Evolutionary conservation across 2,888 invertebrate species (phyloP).

Genomic region (Orchesellides sinensis): DNA sequence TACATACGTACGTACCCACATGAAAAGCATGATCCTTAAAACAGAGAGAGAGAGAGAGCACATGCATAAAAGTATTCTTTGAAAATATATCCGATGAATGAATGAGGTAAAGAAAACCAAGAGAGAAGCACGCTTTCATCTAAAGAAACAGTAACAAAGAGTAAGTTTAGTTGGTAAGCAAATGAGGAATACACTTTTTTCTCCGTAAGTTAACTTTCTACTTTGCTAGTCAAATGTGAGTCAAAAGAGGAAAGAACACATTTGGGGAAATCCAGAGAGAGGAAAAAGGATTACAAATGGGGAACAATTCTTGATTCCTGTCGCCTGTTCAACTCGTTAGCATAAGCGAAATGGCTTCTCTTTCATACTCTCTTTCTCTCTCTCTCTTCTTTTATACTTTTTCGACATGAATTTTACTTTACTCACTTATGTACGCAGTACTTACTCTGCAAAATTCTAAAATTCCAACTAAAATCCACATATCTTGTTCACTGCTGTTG

Average conservation of each 20-base stretch:
- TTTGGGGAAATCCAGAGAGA: slow-evolving; percentile 68
- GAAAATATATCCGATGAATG: slow-evolving; percentile 22
- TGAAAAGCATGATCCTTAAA: neutral
- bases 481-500: slow-evolving; percentile 51
- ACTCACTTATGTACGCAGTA: neutral
- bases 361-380: neutral
- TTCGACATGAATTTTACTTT: slow-evolving; percentile 38
- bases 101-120: slow-evolving; percentile 9
- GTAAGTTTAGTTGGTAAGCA: slow-evolving; percentile 12
- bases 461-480: slow-evolving; percentile 43
- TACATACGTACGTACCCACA: neutral
- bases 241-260: slow-evolving; percentile 68
- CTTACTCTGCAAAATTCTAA: slow-evolving; percentile 36
- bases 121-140: slow-evolving; percentile 21
- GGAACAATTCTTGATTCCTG: slow-evolving; percentile 75
- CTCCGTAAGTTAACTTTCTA: slow-evolving; percentile 47
- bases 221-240: slow-evolving; percentile 58
- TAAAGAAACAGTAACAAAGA: neutral
- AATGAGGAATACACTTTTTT: slow-evolving; percentile 40
- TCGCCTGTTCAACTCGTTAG: slow-evolving; percentile 74
- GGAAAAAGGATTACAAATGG: slow-evolving; percentile 74
- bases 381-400: slow-evolving; percentile 24
- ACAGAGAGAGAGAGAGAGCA: neutral
- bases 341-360: slow-evolving; percentile 74
- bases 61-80: neutral